Conservation (phyloP, 1,140 invertebrate species). For the Magallana gigas region DNA sequence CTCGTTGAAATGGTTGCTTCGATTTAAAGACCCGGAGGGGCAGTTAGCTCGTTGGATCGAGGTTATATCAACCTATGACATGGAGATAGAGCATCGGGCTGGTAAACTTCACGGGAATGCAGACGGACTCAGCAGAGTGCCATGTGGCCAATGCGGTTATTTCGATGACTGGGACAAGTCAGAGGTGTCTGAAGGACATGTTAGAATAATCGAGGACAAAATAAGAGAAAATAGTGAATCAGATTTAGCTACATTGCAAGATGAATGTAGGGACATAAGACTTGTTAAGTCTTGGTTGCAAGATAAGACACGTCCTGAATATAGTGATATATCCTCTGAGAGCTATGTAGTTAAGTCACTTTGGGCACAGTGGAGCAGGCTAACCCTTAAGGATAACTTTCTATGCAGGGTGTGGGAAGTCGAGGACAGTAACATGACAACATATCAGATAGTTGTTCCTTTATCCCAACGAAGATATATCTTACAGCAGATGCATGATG, state of each 20-base stretch:
- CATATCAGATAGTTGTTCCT: constrained; percentile 58
- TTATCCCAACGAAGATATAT: constrained; percentile 34
- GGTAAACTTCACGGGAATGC: constrained; percentile 64
- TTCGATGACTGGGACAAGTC: background rate
- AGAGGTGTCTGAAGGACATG: background rate
- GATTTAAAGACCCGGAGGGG: constrained; percentile 61
- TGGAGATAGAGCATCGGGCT: constrained; percentile 62
- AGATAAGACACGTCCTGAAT: background rate
- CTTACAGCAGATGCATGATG: constrained; percentile 50
- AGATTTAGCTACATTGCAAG: background rate
- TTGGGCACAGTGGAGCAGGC: constrained; percentile 37
- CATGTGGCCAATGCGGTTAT: constrained; percentile 28
- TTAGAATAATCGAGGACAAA: background rate
- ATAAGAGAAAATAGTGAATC: background rate
- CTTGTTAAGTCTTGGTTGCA: constrained; percentile 14
- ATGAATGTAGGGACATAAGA: constrained; percentile 12
- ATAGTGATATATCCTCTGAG: background rate
- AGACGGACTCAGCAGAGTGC: constrained; percentile 58
- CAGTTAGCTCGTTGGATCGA: constrained; percentile 64
- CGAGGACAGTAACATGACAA: constrained; percentile 40
- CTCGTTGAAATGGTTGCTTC: constrained; percentile 58
- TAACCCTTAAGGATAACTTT: constrained; percentile 41
- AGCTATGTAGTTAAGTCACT: constrained; percentile 11
- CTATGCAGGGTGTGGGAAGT: constrained; percentile 48
- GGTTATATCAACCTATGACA: constrained; percentile 61